Evolutionary conservation across 2,113 vertebrate genomes (phyloP).

Genomic region (Athene cunicularia): DNA sequence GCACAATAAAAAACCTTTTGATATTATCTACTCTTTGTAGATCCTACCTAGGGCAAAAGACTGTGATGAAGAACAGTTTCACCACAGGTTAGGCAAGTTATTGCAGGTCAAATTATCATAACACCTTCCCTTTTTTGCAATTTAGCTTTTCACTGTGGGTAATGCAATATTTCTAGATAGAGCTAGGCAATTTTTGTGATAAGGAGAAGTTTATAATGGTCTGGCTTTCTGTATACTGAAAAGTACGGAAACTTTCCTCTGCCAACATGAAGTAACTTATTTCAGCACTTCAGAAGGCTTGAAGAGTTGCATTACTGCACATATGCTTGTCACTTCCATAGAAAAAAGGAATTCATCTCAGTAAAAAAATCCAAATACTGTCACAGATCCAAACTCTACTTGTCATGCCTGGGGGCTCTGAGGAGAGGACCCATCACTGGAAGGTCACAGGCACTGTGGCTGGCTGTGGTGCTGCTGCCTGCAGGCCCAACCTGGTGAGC

Average conservation of each 20-base stretch:
- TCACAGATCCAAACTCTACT: neutral
- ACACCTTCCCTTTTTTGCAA: neutral
- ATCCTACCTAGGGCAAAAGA: neutral
- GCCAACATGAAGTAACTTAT: neutral
- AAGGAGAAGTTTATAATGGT: neutral
- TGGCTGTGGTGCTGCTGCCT: neutral
- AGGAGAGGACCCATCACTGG: neutral
- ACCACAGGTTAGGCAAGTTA: neutral
- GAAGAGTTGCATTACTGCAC: neutral
- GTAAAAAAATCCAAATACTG: neutral
- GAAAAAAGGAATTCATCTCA: neutral
- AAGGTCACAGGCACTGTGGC: neutral
- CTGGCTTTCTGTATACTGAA: neutral
- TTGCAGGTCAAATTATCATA: neutral
- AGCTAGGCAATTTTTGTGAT: neutral
- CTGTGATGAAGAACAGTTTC: neutral
- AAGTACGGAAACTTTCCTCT: neutral
- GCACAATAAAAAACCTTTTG: neutral
- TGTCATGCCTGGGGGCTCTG: neutral
- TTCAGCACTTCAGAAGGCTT: neutral
- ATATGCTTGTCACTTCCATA: neutral
- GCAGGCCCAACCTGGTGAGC: neutral
- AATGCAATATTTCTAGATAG: neutral
- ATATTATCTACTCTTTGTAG: conserved; percentile 19
- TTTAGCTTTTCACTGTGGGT: neutral